Base-by-base conservation (phyloP, 2,113 vertebrate species). In the Oenanthe melanoleuca region DNA sequence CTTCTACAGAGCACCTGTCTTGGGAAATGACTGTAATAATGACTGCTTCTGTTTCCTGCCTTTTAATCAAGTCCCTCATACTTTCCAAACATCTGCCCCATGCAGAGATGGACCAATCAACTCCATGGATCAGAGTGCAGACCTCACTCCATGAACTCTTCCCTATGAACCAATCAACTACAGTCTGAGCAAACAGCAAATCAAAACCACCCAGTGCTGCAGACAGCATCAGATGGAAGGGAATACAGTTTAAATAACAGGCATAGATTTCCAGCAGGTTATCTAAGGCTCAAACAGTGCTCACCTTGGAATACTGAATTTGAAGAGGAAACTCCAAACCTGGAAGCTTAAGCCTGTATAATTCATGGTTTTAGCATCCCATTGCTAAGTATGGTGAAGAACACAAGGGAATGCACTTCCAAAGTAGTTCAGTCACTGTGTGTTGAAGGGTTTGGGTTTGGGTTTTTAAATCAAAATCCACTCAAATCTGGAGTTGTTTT, bases 381-480 rank as follows among this genome's bases (percentile, higher is more conserved):
- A 2, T 10, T 78, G 29, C 66, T 60, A 29, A 82, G 37, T 13
- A 55, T 31, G 14, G n/a, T 60, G 49, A 88, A 69, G 66, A 73
- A 57, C 12, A 33, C 31, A 80, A 60, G 12, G 22, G 21, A 28
- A 61, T 5, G 40, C 1, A 3, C 33, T 84, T 89, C 72, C 80
- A 52, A 75, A 37, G 61, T 5, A 64, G n/a, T 53, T 95, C 20
- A 29, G 83, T 24, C 55, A 59, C 40, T 26, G 21, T 29, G 37
- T 91, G n/a, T 12, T 80, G 24, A 79, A 85, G 37, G 56, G 57
- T 85, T 81, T 69, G 31, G 13, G 38, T 72, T 94, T 91, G 28
- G 37, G 28, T 70, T 84, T 89, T 69, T 61, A 84, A 72, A 84
- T 40, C 63, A 77, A 94, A 75, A 38, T 52, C 21, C 28, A 88